These are phyloP conservation scores for Mesocentrotus franciscanus DNA, from an alignment of 53 echinoderm and acorn worm species.

Conservation along the genomic window DNA sequence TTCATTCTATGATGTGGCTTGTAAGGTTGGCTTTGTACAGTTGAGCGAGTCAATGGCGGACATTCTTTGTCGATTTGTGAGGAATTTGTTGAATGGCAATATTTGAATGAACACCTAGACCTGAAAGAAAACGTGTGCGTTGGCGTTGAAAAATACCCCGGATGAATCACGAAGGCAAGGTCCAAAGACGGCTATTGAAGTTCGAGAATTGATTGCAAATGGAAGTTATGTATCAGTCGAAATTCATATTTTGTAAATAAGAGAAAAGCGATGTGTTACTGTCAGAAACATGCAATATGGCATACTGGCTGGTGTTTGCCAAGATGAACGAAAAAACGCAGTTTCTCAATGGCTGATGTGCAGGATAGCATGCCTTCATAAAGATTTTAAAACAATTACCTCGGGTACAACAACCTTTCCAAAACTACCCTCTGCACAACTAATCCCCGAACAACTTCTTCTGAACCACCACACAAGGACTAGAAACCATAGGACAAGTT, in stretches of 20 bases:
- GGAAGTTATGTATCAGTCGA: neutral
- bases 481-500: no score
- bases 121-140: neutral
- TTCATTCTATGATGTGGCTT: neutral
- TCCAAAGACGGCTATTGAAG: neutral
- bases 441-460: no score
- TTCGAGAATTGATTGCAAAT: neutral
- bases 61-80: conserved; percentile 29
- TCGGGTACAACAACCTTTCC: no score
- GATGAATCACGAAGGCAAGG: conserved; percentile 28
- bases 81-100: conserved; percentile 41
- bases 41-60: neutral
- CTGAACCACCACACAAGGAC: no score
- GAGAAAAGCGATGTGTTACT: neutral
- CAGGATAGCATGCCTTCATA: no score
- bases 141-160: neutral
- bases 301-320: neutral
- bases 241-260: neutral
- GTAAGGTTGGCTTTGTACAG: neutral
- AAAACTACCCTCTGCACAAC: no score
- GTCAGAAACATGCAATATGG: neutral
- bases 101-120: conserved; percentile 31
- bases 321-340: no score
- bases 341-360: no score
- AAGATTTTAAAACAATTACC: no score